Evolutionary conservation across 2,113 vertebrate species (phyloP).

Genomic region (Rafetus swinhoei): DNA sequence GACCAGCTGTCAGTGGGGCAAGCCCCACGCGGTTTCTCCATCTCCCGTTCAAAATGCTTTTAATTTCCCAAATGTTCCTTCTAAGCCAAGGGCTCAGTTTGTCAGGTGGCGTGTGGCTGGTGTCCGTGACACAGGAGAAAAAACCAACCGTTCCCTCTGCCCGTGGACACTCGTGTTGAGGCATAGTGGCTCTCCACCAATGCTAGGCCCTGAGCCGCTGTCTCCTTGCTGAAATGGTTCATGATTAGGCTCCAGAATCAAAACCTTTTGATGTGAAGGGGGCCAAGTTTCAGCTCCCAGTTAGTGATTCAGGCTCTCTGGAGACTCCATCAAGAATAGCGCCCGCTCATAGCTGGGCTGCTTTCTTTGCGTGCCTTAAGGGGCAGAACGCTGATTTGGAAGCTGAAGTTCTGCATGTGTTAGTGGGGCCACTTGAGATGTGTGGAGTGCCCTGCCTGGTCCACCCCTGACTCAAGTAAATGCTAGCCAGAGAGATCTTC

Average conservation of each 20-base stretch:
- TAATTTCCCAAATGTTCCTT: not conserved
- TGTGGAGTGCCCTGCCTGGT: not conserved
- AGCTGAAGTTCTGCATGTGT: not conserved
- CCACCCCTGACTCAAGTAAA: conserved; percentile 6
- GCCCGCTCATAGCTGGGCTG: not conserved
- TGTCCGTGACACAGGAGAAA: not conserved
- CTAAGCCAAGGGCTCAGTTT: not conserved
- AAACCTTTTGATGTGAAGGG: rapidly evolving
- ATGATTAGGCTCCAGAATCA: not conserved
- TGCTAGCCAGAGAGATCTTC: not conserved
- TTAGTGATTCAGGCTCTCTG: not conserved
- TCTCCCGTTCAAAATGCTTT: conserved; percentile 32
- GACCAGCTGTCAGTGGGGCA: not conserved
- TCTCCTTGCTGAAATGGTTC: not conserved
- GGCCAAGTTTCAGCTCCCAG: not conserved
- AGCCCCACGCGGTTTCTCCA: conserved; percentile 20
- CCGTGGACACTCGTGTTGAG: not conserved
- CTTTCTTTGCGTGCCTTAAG: conserved; percentile 1
- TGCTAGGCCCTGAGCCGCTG: not conserved
- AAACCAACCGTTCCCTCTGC: not conserved
- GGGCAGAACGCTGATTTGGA: not conserved
- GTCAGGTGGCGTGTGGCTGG: not conserved
- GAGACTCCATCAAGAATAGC: not conserved
- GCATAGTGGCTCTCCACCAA: not conserved
- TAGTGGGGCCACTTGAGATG: not conserved